Base-by-base conservation (phyloP, 2,888 invertebrate species). In the Parnassius smintheus region DNA sequence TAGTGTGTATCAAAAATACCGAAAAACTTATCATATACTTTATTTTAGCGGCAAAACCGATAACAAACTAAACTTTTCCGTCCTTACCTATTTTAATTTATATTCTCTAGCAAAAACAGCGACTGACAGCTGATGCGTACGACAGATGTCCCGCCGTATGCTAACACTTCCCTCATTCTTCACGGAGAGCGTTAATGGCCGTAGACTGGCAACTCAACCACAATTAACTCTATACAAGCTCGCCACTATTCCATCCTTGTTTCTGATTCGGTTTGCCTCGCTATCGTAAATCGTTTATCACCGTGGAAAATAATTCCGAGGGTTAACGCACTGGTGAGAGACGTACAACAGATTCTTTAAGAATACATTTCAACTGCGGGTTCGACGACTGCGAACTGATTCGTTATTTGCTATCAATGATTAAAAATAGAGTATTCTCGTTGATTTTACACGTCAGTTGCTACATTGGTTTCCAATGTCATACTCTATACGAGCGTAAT, bases 271-370 rank as follows among this genome's bases (percentile, higher is more conserved):
- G 74, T 68, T 75, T 82, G 85, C 82, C 81, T 74, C 74, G 78
- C 77, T 79, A 78, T 82, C 79, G 82, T 86, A 85, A 88, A 90
- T 88, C 85, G 84, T 85, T 90, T 86, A 85, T 81, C 85, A 83
- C 80, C 74, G 66, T 64, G 53, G 67, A 75, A 75, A 76, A 80
- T 77, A 77, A 79, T 78, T 76, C 68, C 68, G 74, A 75, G 78
- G 81, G 78, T 81, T 83, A 82, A 85, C 79, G 77, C 80, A 75
- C 85, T 81, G 85, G 77, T 81, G 85, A 77, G 76, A 83, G 73
- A 88, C 73, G 74, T 71, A 78, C 69, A 69, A 75, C 86, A 88
- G 86, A 81, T 78, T 74, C 71, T 62, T 67, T 70, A 57, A 56
- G 66, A 62, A 65, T 64, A 66, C 61, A 61, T 54, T 49, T 41